Evolutionary conservation across 2,113 vertebrate species (phyloP), one percentile per base, ranked within the genome.

Genomic region (Phaethon lepturus): DNA sequence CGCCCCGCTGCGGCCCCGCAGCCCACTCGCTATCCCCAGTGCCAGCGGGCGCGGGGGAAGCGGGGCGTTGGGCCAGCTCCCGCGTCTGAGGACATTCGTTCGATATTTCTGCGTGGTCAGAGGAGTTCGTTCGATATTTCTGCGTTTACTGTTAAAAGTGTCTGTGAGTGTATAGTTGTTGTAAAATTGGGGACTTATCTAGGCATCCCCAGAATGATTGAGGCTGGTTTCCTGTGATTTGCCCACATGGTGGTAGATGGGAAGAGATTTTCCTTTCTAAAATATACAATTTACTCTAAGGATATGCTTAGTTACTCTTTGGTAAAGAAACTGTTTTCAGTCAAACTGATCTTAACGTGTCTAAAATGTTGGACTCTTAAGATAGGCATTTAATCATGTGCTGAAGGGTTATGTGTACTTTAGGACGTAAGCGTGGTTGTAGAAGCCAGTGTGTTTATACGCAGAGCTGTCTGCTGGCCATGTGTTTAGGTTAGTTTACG

Each of bases 341-440:
- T 81, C 38, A 47, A 63, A 16, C 23, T 24, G 23, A 15, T n/a
- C 6, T 35, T 18, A 19, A 31, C 2, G 0, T 5, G 13, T 63
- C 28, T 3, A 5, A 63, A 63, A 2, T 0, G 13, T 3, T 60
- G 35, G 28, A 4, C 35, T 60, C 20, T 1, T 38, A 3, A 7
- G 14, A 3, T 1, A 2, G 42, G 72, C 45, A 23, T 42, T 42
- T 18, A 11, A 0, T 12, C 25, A 0, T 6, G 50, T 20, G 17
- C 8, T 12, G 80, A 45, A 0, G 0, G 19, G 50, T 52, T 45
- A 0, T 26, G 40, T 12, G 67, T 16, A 6, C 35, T 6, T 31
- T 2, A 60, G 55, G 33, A 1, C 19, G 2, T 6, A 6, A 4
- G 28, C 13, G 0, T 0, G 10, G 56, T 4, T 23, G 44, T 9